Conservation (phyloP, 2,113 vertebrate genomes). For the Indicator indicator region DNA sequence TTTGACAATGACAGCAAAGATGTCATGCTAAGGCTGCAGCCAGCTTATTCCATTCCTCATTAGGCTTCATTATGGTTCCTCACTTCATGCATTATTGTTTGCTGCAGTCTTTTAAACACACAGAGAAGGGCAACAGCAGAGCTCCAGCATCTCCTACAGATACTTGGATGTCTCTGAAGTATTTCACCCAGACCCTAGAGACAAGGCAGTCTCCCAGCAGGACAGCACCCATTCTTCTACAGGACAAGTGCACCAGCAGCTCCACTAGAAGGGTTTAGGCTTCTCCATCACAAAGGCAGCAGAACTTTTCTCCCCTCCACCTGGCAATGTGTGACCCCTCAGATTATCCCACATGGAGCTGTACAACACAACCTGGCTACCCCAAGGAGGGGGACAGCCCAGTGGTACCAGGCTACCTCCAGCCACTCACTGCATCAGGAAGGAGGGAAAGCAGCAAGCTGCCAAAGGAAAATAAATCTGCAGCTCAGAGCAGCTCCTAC, state of each 20-base stretch:
- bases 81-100: background rate
- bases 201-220: background rate
- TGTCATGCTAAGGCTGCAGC: background rate
- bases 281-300: background rate
- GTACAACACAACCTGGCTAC: accelerated
- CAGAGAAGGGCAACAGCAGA: background rate
- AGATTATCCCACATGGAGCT: accelerated
- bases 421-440: accelerated
- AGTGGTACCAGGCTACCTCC: accelerated
- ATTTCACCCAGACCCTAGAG: background rate
- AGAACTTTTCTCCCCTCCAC: background rate
- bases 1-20: background rate
- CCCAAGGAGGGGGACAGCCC: background rate
- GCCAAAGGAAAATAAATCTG: conserved; percentile 36
- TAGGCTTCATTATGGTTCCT: background rate
- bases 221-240: accelerated
- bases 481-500: background rate
- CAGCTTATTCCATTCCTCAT: background rate
- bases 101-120: background rate
- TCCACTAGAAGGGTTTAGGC: background rate
- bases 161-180: background rate
- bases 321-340: background rate
- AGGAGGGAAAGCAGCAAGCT: background rate
- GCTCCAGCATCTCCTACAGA: background rate
- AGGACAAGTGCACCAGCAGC: accelerated